phyloP scores from a whole-genome alignment of 2,797 vertebrate genomes.

The Apodemus agrarius region DNA sequence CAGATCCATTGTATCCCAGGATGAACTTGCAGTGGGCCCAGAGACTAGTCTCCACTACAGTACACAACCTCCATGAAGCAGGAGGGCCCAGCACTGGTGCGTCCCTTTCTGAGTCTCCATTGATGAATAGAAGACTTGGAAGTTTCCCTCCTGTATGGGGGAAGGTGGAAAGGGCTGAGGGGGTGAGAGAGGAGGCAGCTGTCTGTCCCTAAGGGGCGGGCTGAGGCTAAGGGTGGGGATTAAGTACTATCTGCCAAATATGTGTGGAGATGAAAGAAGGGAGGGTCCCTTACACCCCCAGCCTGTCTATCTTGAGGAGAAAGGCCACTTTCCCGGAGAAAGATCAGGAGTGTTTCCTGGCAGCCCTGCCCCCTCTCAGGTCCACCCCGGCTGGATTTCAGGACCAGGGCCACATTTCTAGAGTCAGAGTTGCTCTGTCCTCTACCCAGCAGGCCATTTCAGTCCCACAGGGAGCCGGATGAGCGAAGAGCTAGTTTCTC shows the following conservation, averaged over 20 bases:
- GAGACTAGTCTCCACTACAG: background rate
- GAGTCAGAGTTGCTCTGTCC: background rate
- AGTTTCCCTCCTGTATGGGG: background rate
- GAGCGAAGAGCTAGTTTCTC: slow-evolving; percentile 51
- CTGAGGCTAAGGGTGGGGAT: background rate
- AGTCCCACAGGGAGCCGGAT: slow-evolving; percentile 49
- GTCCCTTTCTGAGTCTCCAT: background rate
- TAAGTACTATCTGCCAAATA: slow-evolving; percentile 47
- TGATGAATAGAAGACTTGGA: background rate
- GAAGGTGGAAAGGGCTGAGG: background rate
- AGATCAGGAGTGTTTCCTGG: background rate
- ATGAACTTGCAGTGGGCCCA: background rate
- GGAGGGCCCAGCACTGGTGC: background rate
- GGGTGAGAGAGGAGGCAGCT: background rate
- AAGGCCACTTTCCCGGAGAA: background rate
- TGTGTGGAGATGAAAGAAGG: slow-evolving; percentile 22
- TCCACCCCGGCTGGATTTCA: background rate
- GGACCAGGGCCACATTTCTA: background rate
- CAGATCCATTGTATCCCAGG: background rate
- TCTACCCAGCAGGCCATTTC: slow-evolving; percentile 51
- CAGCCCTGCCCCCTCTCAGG: background rate
- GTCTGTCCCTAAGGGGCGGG: background rate
- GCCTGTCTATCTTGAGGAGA: background rate
- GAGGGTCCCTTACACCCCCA: background rate
- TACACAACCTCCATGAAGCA: background rate